phyloP scores from a whole-genome alignment of 1,140 invertebrate genomes.

The Frieseomelitta varia region DNA sequence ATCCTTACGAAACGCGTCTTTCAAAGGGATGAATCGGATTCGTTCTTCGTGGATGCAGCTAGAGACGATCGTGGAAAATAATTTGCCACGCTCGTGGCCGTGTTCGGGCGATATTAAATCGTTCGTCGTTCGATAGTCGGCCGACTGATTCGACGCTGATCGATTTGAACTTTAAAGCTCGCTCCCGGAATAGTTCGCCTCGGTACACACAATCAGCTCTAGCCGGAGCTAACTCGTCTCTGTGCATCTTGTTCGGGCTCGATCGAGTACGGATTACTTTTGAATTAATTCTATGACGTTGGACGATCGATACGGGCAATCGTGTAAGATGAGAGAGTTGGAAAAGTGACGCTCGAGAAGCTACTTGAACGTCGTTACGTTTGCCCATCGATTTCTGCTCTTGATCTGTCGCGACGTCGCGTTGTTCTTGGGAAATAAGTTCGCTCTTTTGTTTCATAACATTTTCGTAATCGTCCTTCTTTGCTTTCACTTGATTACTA shows the following conservation, averaged over 20 bases:
- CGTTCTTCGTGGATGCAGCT: background rate
- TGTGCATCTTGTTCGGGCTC: background rate
- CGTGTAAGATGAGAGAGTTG: background rate
- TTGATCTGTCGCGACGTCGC: background rate
- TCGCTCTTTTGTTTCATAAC: too few relatives aligned
- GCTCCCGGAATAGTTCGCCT: background rate
- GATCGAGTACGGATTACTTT: conserved; percentile 26
- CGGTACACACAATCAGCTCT: conserved; percentile 14
- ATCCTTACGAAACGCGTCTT: background rate
- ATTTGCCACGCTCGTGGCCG: background rate
- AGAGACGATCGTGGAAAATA: background rate
- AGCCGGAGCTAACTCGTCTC: background rate
- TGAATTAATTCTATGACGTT: conserved; percentile 9
- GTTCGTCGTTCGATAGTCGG: background rate
- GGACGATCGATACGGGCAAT: background rate
- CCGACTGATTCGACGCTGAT: background rate
- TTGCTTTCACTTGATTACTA: too few relatives aligned
- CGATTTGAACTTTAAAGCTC: conserved; percentile 23
- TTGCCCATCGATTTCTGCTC: background rate
- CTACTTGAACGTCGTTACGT: background rate
- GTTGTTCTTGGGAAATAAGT: background rate
- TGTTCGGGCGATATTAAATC: conserved; percentile 13
- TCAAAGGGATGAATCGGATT: background rate
- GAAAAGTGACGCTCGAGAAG: background rate
- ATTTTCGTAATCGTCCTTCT: too few relatives aligned